Evolutionary conservation across 1,140 invertebrate species (phyloP), one percentile per base, ranked within the genome.

Genomic region (Cyclina sinensis): DNA sequence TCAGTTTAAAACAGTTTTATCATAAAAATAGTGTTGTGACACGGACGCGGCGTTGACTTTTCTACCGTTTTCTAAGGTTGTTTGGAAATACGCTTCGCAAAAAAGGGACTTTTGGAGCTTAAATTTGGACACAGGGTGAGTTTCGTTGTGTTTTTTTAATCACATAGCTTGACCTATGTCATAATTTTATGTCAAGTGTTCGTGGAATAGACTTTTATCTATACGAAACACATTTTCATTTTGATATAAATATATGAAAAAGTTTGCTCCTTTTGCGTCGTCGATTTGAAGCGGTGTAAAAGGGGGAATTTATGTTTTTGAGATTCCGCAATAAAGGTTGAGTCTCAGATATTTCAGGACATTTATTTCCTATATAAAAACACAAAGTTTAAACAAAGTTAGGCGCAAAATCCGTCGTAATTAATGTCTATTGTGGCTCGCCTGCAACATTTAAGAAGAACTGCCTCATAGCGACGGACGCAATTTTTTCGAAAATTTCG

Each of bases 111-210:
- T 78, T 78, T 78, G 43, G 39, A 30, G 39, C 48, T 78, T 51
- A 70, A 70, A 70, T 48, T 78, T 24, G 43, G 46, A 30, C 24
- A 18, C 18, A 51, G 27, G 74, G 74, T 78, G 74, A 54, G 74
- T 78, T 24, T 48, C 51, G 27, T 78, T 46, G 48, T 78, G 24
- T 78, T 78, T 78, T 78, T 27, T 78, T 27, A 48, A 18, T 35
- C 27, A 39, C 32, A 48, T 78, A 39, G 32, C 14, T 30, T 76
- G 39, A 78, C 39, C 74, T 78, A 51, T 78, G 43, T 30, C 18
- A 48, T 27, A 78, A 78, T 73, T 73, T 73, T 7, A 27, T 73
- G 48, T 78, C 74, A 78, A 78, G 74, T 78, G 74, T 78, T 78
- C 74, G n/a, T 78, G 48, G 74, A 78, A 78, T 46, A 54, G 74